Conservation (phyloP, 2,888 invertebrate species). For the Synanthedon andrenaeformis region DNA sequence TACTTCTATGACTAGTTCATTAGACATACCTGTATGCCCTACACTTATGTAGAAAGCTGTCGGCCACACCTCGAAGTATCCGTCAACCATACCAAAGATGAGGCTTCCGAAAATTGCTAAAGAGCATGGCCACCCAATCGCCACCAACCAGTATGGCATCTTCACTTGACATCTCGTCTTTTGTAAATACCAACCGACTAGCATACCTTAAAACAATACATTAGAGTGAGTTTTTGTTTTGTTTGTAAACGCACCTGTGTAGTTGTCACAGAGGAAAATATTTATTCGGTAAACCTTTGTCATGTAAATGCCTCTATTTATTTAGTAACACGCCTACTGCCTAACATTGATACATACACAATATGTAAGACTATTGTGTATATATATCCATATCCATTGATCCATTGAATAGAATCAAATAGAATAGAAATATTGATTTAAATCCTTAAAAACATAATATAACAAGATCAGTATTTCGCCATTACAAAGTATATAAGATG, state of each 20-base stretch:
- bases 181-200: slow-evolving; percentile 79
- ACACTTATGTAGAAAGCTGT: slow-evolving; percentile 82
- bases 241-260: neutral
- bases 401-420: too few relatives aligned
- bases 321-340: neutral
- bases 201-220: slow-evolving; percentile 62
- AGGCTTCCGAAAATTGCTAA: slow-evolving; percentile 71
- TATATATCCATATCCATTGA: too few relatives aligned
- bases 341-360: neutral
- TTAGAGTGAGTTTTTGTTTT: neutral
- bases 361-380: too few relatives aligned
- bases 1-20: too few relatives aligned
- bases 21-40: slow-evolving; percentile 72
- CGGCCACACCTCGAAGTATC: slow-evolving; percentile 73
- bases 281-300: neutral
- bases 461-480: too few relatives aligned
- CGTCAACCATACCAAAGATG: slow-evolving; percentile 77
- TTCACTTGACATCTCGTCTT: slow-evolving; percentile 75
- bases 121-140: slow-evolving; percentile 72
- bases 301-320: neutral
- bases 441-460: too few relatives aligned
- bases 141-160: slow-evolving; percentile 67
- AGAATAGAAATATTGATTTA: too few relatives aligned
- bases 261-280: neutral
- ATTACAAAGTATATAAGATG: too few relatives aligned